Evolutionary conservation across 2,888 invertebrate species (phyloP).

Genomic region (Thysanoteuthis rhombus): DNA sequence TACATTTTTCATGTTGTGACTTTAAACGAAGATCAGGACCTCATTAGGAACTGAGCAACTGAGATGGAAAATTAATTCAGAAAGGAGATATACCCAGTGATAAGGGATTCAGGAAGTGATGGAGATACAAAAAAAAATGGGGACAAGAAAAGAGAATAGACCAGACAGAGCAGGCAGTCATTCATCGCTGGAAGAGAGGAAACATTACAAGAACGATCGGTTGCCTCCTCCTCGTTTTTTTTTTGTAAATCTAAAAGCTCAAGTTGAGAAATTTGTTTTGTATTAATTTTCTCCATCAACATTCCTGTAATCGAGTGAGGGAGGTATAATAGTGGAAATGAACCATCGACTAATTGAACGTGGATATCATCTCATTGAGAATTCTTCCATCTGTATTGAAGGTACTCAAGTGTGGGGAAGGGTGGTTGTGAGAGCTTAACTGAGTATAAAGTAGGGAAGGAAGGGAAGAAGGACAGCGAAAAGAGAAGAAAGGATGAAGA

Average conservation of each 20-base stretch:
- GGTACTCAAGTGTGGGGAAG: neutral
- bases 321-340: neutral
- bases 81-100: neutral
- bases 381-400: neutral
- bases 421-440: too few relatives aligned
- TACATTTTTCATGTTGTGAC: conserved; percentile 12
- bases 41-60: conserved; percentile 12
- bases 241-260: conserved; percentile 12
- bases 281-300: neutral
- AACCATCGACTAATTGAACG: neutral
- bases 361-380: neutral
- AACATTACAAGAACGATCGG: neutral
- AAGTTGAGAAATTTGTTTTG: neutral
- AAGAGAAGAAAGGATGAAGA: too few relatives aligned
- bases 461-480: too few relatives aligned
- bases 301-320: neutral
- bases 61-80: conserved; percentile 12
- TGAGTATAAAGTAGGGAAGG: too few relatives aligned
- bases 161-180: neutral
- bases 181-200: neutral
- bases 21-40: neutral
- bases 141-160: neutral
- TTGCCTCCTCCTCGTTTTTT: neutral
- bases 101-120: neutral
- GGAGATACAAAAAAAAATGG: neutral